These are phyloP conservation scores for Acronicta psi DNA, from an alignment of 2,888 invertebrate genomes.

Conservation along the genomic window DNA sequence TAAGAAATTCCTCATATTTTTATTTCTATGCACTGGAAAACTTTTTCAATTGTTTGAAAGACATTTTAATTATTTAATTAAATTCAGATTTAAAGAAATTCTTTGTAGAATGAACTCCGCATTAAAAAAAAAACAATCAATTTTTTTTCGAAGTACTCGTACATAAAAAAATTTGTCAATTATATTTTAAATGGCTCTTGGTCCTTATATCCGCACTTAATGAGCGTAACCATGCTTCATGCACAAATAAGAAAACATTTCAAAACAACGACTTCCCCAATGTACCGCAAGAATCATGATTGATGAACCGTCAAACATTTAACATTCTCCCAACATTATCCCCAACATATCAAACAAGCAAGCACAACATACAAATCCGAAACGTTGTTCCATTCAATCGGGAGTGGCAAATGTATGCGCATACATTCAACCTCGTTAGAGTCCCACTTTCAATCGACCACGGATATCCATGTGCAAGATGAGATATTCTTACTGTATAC, in stretches of 20 bases:
- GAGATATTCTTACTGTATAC: constrained; percentile 36
- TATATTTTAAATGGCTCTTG: too few species aligned
- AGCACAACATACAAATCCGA: constrained; percentile 68
- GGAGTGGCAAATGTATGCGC: constrained; percentile 80
- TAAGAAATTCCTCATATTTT: too few species aligned
- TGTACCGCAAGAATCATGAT: constrained; percentile 19
- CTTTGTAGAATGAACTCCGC: too few species aligned
- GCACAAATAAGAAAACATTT: constrained; percentile 18
- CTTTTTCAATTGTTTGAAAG: too few species aligned
- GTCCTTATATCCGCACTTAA: background rate
- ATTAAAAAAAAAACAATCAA: too few species aligned
- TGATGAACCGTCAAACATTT: constrained; percentile 42
- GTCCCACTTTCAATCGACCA: constrained; percentile 64
- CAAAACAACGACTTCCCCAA: background rate
- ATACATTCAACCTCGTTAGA: constrained; percentile 81
- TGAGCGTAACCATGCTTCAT: constrained; percentile 21
- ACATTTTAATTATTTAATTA: too few species aligned
- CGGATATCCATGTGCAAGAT: constrained; percentile 57
- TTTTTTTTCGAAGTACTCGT: too few species aligned
- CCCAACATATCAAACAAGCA: constrained; percentile 40
- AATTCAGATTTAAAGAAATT: too few species aligned
- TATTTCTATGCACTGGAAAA: too few species aligned
- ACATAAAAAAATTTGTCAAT: too few species aligned
- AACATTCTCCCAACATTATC: constrained; percentile 36
- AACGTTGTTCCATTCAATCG: constrained; percentile 75